phyloP scores from a whole-genome alignment of 2,113 vertebrate species.

The Callorhinus ursinus region DNA sequence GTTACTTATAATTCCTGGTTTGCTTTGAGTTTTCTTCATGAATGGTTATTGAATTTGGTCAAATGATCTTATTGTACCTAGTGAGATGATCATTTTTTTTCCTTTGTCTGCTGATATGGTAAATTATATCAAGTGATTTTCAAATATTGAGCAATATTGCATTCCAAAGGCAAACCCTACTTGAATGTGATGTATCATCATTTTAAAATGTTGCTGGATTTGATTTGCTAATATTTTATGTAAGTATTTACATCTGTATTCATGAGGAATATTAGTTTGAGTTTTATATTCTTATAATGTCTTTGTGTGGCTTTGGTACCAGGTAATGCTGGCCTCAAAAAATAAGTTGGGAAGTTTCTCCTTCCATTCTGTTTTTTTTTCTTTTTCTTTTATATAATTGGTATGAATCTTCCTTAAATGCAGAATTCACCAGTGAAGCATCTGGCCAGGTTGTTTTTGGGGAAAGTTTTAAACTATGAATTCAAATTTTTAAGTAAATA shows the following conservation, averaged over 20 bases:
- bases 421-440: conserved; percentile 16
- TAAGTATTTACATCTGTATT: background rate
- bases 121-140: background rate
- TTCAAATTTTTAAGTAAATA: background rate
- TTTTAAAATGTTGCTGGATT: background rate
- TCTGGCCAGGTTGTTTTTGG: background rate
- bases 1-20: background rate
- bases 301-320: background rate
- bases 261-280: background rate
- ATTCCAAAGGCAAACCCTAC: background rate
- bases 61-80: background rate
- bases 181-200: background rate
- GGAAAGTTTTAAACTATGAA: background rate
- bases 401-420: background rate
- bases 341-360: background rate
- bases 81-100: background rate
- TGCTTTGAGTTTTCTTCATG: background rate
- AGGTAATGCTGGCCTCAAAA: background rate
- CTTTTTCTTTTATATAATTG: background rate
- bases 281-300: background rate
- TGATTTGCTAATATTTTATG: background rate
- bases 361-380: background rate
- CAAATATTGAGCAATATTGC: background rate
- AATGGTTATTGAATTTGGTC: conserved; percentile 9
- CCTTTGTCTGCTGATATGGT: background rate